Evolutionary conservation across 2,797 vertebrate species (phyloP), one percentile per base, ranked within the genome.

Genomic region (Manis javanica): DNA sequence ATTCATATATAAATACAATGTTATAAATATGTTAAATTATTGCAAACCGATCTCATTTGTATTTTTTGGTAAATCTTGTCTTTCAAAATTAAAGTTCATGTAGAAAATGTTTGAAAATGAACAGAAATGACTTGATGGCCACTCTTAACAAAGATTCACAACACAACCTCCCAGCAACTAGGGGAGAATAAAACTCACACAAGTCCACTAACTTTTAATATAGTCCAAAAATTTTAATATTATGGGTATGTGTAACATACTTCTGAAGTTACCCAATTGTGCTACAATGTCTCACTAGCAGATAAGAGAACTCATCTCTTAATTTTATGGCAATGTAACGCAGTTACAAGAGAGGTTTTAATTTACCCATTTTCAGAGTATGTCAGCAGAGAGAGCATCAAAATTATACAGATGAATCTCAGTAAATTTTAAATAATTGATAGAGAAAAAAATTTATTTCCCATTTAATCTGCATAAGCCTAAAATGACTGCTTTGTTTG

Each of bases 371-470:
- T 57, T 83, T 90, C 77, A 68, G 39, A 90, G 21, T 15, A 51
- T 77, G 53, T 88, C 85, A 83, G 82, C 75, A 83, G 82, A 84
- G 37, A 51, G 29, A 59, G 49, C 31, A 87, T 91, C 75, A 93
- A 51, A 46, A 68, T 95, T 91, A 64, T 77, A 63, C 26, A 86
- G 29, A 89, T 11, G 21, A 49, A 24, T 86, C 37, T 83, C 82
- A 81, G 42, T 78, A 87, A 71, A 75, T 16, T 81, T 88, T 89
- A 64, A 91, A 59, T 34, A 83, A 49, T 53, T 72, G 18, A 21
- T 64, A n/a, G 34, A 59, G 57, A 86, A 78, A 89, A 86, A 78
- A 59, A 24, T 46, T 53, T 49, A 83, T 57, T 37, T 59, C 21
- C 12, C 14, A 39, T 23, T 91, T 74, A 82, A 55, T 74, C n/a